A percentile compares a stretch with the other conserved stretches of the same genome.
Evolutionary conservation across 2,113 vertebrate species (phyloP).

Genomic region (Dicaeum eximium): DNA sequence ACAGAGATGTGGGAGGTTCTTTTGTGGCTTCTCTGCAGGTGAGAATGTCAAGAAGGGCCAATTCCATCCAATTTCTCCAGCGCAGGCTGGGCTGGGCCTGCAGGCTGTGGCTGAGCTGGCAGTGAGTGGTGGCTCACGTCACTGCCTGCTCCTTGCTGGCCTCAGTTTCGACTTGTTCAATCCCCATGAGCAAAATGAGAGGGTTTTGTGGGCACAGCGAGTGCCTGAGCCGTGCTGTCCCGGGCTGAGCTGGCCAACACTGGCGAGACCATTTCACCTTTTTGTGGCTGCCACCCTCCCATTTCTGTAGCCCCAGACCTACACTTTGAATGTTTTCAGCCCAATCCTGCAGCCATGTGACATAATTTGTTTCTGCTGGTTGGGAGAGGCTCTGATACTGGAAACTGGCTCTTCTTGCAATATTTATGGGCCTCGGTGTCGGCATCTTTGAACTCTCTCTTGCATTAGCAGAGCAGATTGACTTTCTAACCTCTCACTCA

Average conservation of each 20-base stretch:
- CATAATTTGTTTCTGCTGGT: background rate
- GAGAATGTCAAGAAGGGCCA: background rate
- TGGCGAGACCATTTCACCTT: accelerated
- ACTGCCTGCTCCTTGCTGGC: background rate
- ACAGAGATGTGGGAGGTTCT: background rate
- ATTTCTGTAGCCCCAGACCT: background rate
- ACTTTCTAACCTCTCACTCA: slow-evolving; percentile 4
- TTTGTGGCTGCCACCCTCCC: accelerated
- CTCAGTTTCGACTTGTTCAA: background rate
- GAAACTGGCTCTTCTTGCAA: background rate
- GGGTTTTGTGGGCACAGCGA: background rate
- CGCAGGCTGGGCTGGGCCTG: accelerated
- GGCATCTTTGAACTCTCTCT: background rate
- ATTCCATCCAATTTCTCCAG: background rate
- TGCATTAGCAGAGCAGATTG: background rate
- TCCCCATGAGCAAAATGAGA: background rate
- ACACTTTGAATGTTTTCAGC: background rate
- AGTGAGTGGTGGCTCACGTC: background rate
- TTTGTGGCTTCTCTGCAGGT: background rate
- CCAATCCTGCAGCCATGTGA: background rate
- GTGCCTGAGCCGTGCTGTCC: background rate
- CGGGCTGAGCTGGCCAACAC: background rate
- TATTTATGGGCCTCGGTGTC: accelerated
- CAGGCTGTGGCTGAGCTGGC: background rate
- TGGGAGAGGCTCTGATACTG: background rate